Conservation (phyloP, 2,797 vertebrate species). For the Buphagus erythrorhynchus region DNA sequence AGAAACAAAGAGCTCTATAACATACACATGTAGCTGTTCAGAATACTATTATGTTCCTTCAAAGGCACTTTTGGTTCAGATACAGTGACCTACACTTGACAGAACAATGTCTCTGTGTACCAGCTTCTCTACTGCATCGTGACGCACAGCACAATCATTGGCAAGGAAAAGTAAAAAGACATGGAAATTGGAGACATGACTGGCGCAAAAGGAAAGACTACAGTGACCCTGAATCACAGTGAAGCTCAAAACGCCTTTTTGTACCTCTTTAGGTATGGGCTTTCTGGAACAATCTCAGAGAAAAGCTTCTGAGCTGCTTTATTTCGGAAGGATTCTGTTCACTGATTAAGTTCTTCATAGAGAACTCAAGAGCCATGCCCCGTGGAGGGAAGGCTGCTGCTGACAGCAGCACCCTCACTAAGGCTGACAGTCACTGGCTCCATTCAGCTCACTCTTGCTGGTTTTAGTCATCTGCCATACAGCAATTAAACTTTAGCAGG, state of each 20-base stretch:
- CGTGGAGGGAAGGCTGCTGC: neutral
- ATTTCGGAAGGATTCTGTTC: neutral
- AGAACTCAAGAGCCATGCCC: neutral
- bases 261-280: neutral
- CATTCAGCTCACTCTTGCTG: neutral
- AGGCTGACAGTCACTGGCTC: neutral
- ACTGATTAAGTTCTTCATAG: neutral
- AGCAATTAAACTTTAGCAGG: neutral
- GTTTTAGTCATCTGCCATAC: neutral
- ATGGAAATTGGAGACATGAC: neutral
- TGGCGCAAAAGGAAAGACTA: neutral
- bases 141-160: neutral
- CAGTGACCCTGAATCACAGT: neutral
- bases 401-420: neutral
- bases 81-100: neutral
- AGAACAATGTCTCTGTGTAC: neutral
- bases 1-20: neutral
- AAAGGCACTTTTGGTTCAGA: neutral
- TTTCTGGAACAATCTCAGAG: neutral
- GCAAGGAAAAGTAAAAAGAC: neutral
- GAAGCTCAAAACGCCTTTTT: neutral
- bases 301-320: neutral
- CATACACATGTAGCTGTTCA: neutral
- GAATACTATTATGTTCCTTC: neutral
- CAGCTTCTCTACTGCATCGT: neutral